phyloP scores from a whole-genome alignment of 2,797 vertebrate genomes.

The Scolopax bukidnonensis region DNA sequence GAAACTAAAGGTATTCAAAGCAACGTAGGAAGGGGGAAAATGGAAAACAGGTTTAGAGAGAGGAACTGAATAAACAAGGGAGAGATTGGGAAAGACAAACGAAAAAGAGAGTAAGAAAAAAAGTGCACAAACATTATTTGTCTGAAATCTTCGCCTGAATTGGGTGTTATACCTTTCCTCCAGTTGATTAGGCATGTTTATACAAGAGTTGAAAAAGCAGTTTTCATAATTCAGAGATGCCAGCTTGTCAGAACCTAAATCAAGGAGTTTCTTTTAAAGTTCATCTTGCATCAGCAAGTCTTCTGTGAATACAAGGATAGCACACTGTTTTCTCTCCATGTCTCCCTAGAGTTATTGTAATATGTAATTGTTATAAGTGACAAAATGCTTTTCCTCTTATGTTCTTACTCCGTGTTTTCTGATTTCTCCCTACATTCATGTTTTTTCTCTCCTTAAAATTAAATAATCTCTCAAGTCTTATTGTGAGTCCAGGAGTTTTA shows the following conservation, averaged over 20 bases:
- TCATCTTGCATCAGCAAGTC: conserved; percentile 31
- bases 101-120: not conserved
- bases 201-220: conserved; percentile 49
- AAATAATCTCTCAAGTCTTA: not conserved
- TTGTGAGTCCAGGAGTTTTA: not conserved
- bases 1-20: rapidly evolving
- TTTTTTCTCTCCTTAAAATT: not conserved
- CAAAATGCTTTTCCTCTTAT: not conserved
- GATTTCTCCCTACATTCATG: not conserved
- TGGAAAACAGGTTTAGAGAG: not conserved
- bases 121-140: not conserved
- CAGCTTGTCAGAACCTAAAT: conserved; percentile 65
- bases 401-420: not conserved
- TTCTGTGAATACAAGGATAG: conserved; percentile 10
- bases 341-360: not conserved
- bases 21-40: not conserved
- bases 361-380: not conserved
- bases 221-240: conserved; percentile 66
- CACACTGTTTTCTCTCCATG: conserved; percentile 9
- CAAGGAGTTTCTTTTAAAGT: conserved; percentile 66
- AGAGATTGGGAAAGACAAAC: not conserved
- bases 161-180: conserved; percentile 50
- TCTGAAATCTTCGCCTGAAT: conserved; percentile 63
- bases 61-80: not conserved
- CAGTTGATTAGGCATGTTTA: conserved; percentile 72